These are phyloP conservation scores for Ciconia stormi DNA, from an alignment of 2,113 vertebrate genomes.

Conservation along the genomic window DNA sequence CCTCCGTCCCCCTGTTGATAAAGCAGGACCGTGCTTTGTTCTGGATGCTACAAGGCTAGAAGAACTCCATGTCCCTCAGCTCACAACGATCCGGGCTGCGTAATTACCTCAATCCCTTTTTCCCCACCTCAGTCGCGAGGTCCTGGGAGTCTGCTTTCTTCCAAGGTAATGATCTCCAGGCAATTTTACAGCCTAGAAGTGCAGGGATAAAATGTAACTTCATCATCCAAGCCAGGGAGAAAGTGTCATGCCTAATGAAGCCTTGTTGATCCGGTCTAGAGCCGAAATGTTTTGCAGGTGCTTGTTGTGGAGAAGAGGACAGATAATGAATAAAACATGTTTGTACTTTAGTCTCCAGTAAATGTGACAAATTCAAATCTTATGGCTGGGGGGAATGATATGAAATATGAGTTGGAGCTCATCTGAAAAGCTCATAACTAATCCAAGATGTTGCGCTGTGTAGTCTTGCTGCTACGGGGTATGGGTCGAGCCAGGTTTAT, in stretches of 20 bases:
- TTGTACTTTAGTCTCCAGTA: constrained; percentile 46
- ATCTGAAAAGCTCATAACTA: constrained; percentile 67
- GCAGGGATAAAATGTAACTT: not conserved
- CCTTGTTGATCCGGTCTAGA: not conserved
- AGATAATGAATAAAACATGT: constrained; percentile 79
- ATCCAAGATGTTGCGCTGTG: constrained; percentile 67
- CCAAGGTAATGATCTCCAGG: not conserved
- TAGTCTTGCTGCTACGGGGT: not conserved
- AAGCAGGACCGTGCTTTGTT: not conserved
- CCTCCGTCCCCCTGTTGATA: not conserved
- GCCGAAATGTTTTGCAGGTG: constrained; percentile 72
- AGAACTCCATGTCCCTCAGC: rapidly evolving
- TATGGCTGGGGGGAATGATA: constrained; percentile 28
- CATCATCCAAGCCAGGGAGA: not conserved
- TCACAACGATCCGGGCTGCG: rapidly evolving
- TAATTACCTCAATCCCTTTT: not conserved
- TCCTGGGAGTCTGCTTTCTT: not conserved
- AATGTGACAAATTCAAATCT: constrained; percentile 64
- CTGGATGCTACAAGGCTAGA: not conserved
- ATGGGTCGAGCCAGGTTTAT: not conserved
- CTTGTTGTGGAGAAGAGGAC: constrained; percentile 58
- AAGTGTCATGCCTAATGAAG: constrained; percentile 41
- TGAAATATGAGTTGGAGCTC: constrained; percentile 76
- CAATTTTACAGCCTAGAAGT: not conserved
- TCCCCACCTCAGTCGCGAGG: not conserved